Evolutionary conservation across 2,888 invertebrate species (phyloP).

Genomic region (Aspidiotus rigidus): DNA sequence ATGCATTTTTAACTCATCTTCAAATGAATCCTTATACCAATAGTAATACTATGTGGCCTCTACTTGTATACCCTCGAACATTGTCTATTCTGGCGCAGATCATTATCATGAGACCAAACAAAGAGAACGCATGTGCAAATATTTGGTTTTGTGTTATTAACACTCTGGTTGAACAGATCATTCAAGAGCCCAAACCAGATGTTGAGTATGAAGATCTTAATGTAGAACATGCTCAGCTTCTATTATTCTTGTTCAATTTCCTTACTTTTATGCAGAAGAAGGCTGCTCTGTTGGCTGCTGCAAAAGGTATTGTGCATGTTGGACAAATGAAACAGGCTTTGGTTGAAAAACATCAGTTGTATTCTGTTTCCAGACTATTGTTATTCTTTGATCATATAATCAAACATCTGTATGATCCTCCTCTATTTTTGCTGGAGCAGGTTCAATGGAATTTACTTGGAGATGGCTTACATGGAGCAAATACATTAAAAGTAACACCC

Average conservation of each 20-base stretch:
- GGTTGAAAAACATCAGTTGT: conserved; percentile 57
- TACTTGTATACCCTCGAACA: conserved; percentile 68
- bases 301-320: conserved; percentile 57
- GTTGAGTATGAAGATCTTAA: conserved; percentile 75
- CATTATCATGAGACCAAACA: conserved; percentile 65
- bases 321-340: conserved; percentile 43
- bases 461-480: conserved; percentile 52
- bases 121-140: conserved; percentile 78
- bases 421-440: conserved; percentile 74
- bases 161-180: conserved; percentile 76
- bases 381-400: conserved; percentile 87
- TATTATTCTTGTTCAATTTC: conserved; percentile 89
- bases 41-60: conserved; percentile 57
- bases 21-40: conserved; percentile 58
- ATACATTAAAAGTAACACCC: conserved; percentile 46
- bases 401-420: conserved; percentile 90
- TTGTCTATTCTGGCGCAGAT: conserved; percentile 69
- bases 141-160: conserved; percentile 87
- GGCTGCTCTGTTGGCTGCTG: conserved; percentile 73
- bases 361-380: conserved; percentile 72
- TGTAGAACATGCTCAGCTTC: conserved; percentile 87
- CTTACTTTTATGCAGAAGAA: conserved; percentile 94
- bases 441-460: conserved; percentile 58
- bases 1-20: conserved; percentile 60
- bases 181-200: conserved; percentile 52